phyloP scores from a whole-genome alignment of 2,888 invertebrate genomes.

The Strigamia transsilvanica region DNA sequence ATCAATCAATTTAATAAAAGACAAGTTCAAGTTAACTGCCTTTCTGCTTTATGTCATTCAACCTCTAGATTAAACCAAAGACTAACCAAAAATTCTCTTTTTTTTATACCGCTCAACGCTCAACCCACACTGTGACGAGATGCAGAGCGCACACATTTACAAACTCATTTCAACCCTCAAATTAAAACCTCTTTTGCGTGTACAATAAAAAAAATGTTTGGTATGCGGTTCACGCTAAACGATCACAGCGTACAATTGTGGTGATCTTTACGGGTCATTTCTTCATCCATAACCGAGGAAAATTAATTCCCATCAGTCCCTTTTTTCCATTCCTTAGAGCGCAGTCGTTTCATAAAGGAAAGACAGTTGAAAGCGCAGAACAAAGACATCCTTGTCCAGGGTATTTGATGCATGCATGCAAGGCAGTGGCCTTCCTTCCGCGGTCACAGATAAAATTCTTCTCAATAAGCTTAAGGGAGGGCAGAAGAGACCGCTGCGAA shows the following conservation, averaged over 20 bases:
- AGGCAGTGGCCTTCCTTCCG: constrained; percentile 28
- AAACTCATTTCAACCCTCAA: background rate
- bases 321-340: background rate
- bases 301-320: constrained; percentile 31
- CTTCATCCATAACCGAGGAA: constrained; percentile 32
- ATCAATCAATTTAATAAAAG: constrained; percentile 10
- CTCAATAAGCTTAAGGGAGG: constrained; percentile 38
- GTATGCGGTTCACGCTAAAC: constrained; percentile 30
- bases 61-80: background rate
- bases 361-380: constrained; percentile 25
- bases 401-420: constrained; percentile 6
- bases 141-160: background rate
- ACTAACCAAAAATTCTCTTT: no score
- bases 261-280: constrained; percentile 27
- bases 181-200: constrained; percentile 1
- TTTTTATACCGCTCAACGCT: no score
- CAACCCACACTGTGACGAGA: background rate
- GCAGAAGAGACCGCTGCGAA: background rate
- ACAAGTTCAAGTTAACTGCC: constrained; percentile 1
- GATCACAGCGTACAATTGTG: constrained; percentile 11
- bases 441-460: constrained; percentile 39
- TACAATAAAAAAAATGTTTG: background rate
- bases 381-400: constrained; percentile 2
- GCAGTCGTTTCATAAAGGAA: constrained; percentile 10
- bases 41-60: constrained; percentile 16